Evolutionary conservation across 2,888 invertebrate genomes (phyloP).

Genomic region (Chelonus formosanus): DNA sequence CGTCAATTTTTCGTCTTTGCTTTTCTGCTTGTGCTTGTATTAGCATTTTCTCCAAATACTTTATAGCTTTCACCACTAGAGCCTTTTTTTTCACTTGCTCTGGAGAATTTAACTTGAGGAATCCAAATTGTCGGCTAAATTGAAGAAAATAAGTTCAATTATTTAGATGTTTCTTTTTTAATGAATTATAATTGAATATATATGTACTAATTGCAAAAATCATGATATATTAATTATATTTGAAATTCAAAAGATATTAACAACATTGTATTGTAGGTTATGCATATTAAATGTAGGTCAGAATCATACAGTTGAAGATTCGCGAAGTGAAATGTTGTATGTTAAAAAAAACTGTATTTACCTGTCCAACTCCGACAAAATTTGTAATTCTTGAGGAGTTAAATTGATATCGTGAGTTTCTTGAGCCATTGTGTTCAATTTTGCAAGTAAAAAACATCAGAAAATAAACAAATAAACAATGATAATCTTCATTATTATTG

Average conservation of each 20-base stretch:
- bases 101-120: slow-evolving; percentile 80
- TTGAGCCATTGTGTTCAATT: slow-evolving; percentile 61
- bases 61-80: slow-evolving; percentile 82
- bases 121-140: slow-evolving; percentile 91
- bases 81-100: slow-evolving; percentile 84
- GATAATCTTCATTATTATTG: background rate
- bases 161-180: too few relatives aligned
- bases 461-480: slow-evolving; percentile 2
- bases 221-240: too few relatives aligned
- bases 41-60: slow-evolving; percentile 85
- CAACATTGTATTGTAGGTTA: too few relatives aligned
- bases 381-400: slow-evolving; percentile 85
- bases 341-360: slow-evolving; percentile 56
- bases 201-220: too few relatives aligned
- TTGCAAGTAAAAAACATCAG: background rate
- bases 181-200: too few relatives aligned
- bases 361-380: slow-evolving; percentile 90
- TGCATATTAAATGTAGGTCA: too few relatives aligned
- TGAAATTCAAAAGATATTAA: too few relatives aligned
- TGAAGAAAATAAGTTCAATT: background rate
- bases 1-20: slow-evolving; percentile 60
- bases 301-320: too few relatives aligned
- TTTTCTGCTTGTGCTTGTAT: slow-evolving; percentile 78
- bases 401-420: slow-evolving; percentile 76
- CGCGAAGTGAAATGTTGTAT: slow-evolving; percentile 30